Conservation (phyloP, 1,140 invertebrate species). For the Leptopilina clavipes region DNA sequence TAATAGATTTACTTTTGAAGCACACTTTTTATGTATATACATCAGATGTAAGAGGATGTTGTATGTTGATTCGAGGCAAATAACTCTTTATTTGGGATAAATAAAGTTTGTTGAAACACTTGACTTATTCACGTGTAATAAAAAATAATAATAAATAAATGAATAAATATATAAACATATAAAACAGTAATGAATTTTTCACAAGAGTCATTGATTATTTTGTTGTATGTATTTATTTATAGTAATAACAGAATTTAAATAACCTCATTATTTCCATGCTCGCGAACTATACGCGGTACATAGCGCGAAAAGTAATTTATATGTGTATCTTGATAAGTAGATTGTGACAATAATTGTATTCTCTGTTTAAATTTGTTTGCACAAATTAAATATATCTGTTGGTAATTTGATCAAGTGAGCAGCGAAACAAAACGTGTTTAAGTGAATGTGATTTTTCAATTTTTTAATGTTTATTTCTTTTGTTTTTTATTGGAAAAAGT, state of each 20-base stretch:
- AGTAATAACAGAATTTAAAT: neutral
- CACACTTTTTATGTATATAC: constrained; percentile 6
- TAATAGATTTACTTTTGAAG: constrained; percentile 25
- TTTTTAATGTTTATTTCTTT: too few relatives aligned
- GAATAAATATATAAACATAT: too few relatives aligned
- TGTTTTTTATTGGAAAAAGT: too few relatives aligned
- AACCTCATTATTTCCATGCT: constrained; percentile 2
- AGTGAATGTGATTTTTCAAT: neutral
- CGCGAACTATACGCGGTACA: neutral
- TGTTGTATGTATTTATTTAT: too few relatives aligned
- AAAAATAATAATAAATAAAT: too few relatives aligned
- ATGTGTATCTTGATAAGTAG: constrained; percentile 49
- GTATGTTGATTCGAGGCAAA: constrained; percentile 15
- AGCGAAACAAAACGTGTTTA: neutral
- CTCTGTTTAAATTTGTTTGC: constrained; percentile 44
- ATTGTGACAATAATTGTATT: constrained; percentile 41
- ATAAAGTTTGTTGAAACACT: constrained; percentile 21
- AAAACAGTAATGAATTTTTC: too few relatives aligned
- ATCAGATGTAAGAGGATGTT: neutral
- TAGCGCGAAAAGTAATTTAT: constrained; percentile 37
- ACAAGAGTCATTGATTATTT: too few relatives aligned
- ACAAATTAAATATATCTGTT: constrained; percentile 44
- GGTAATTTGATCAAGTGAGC: neutral
- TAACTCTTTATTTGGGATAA: constrained; percentile 27
- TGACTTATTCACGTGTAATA: neutral